phyloP scores from a whole-genome alignment of 2,888 invertebrate genomes.

The Aspidapion aeneum region DNA sequence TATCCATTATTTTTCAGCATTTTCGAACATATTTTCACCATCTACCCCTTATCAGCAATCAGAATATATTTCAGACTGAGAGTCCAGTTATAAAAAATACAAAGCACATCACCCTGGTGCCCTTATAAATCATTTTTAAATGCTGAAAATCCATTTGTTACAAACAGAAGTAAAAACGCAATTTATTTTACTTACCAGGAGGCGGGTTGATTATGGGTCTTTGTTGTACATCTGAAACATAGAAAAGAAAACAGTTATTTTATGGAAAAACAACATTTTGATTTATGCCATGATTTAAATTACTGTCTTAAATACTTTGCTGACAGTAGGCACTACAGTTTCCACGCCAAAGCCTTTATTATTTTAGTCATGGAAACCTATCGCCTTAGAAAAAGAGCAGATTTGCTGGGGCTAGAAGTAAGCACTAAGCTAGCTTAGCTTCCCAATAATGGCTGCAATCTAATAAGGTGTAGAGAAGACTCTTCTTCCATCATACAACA shows the following conservation, averaged over 20 bases:
- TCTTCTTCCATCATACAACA: too few relatives aligned
- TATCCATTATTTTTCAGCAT: too few relatives aligned
- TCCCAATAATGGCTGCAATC: too few relatives aligned
- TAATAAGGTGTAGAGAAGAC: too few relatives aligned
- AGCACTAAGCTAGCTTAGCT: too few relatives aligned
- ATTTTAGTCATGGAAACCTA: not conserved
- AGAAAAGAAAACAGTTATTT: constrained; percentile 1
- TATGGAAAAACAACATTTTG: too few relatives aligned
- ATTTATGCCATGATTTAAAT: too few relatives aligned
- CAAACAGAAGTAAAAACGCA: not conserved
- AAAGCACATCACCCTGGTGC: too few relatives aligned
- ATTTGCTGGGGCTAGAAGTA: too few relatives aligned
- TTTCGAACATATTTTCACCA: too few relatives aligned
- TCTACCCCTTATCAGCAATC: too few relatives aligned
- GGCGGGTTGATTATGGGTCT: constrained; percentile 20
- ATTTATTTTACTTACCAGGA: constrained; percentile 21
- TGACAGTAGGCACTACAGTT: not conserved
- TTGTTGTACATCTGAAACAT: constrained; percentile 24
- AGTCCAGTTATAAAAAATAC: not conserved
- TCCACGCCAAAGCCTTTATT: not conserved
- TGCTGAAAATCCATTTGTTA: not conserved
- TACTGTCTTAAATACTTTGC: not conserved
- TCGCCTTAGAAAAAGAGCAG: too few relatives aligned
- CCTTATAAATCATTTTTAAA: not conserved
- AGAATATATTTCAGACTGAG: not conserved